A percentile compares a stretch with the other conserved stretches of the same genome.
These are phyloP conservation scores for Schizaphis graminum DNA, from an alignment of 2,888 invertebrate species.

Conservation along the genomic window DNA sequence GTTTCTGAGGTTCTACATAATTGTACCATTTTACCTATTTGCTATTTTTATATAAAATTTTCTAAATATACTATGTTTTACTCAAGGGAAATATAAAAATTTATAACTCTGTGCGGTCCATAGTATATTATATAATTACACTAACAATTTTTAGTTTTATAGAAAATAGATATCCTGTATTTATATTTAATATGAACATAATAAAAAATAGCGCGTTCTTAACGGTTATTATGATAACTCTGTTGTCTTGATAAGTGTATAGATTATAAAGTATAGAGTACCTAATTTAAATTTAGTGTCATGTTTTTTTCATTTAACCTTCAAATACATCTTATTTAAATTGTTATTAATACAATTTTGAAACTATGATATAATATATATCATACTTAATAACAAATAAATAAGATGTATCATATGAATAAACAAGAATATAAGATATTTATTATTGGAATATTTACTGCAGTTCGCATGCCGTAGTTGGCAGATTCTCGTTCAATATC, in stretches of 20 bases:
- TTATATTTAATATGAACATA: background rate
- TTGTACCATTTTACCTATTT: background rate
- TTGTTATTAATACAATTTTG: background rate
- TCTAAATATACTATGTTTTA: background rate
- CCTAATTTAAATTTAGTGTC: background rate
- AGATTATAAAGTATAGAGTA: background rate
- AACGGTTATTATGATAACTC: background rate
- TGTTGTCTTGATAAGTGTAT: background rate
- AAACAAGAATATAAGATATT: background rate
- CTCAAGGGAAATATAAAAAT: background rate
- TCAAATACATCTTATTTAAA: background rate
- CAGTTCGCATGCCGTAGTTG: background rate
- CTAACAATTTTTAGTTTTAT: background rate
- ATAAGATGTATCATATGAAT: too few relatives aligned
- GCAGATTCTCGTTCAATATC: background rate
- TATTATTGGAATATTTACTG: background rate
- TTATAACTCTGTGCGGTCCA: background rate
- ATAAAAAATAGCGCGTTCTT: background rate
- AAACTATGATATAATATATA: background rate
- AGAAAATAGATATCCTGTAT: background rate
- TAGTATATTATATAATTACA: background rate
- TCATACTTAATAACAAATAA: background rate
- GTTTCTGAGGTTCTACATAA: background rate
- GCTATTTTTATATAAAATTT: background rate
- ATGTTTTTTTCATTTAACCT: background rate